Evolutionary conservation across 2,888 invertebrate genomes (phyloP).

Genomic region (Euplexia lucipara): DNA sequence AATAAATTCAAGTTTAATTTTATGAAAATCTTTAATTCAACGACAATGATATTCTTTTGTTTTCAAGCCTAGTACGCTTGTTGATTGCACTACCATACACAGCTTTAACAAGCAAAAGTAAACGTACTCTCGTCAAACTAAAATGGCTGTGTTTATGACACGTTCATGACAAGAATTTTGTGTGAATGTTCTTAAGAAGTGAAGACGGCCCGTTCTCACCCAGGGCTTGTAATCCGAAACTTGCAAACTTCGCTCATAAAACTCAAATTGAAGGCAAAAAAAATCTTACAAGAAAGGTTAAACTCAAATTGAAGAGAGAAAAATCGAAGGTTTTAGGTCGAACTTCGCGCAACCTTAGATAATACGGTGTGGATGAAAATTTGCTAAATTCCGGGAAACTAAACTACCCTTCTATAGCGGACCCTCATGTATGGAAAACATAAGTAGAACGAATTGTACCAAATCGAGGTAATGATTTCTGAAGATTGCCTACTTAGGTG

Average conservation of each 20-base stretch:
- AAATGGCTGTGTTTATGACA: conserved; percentile 58
- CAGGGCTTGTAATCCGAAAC: conserved; percentile 54
- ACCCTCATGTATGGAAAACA: conserved; percentile 61
- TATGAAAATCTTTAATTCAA: background rate
- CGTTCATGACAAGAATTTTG: conserved; percentile 61
- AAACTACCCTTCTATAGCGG: conserved; percentile 48
- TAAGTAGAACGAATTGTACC: conserved; percentile 55
- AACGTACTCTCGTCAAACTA: conserved; percentile 50
- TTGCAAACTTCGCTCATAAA: conserved; percentile 57
- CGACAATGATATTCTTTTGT: background rate
- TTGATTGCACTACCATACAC: conserved; percentile 15
- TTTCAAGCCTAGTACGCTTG: background rate
- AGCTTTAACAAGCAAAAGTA: conserved; percentile 49
- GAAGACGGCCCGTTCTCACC: conserved; percentile 34
- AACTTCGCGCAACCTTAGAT: conserved; percentile 44
- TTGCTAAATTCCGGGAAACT: conserved; percentile 48
- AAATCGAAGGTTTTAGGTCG: conserved; percentile 36
- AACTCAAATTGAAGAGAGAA: conserved; percentile 48
- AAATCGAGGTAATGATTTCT: conserved; percentile 60
- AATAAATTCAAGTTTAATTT: too few relatives aligned
- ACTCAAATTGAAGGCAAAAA: conserved; percentile 48
- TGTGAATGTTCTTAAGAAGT: conserved; percentile 38
- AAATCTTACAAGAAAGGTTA: conserved; percentile 43
- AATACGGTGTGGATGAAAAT: conserved; percentile 49
- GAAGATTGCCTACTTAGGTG: conserved; percentile 51